These are phyloP conservation scores for Turritopsis rubra DNA, from an alignment of 30 jellyfish, hydroid and myxozoan genomes.

Conservation along the genomic window DNA sequence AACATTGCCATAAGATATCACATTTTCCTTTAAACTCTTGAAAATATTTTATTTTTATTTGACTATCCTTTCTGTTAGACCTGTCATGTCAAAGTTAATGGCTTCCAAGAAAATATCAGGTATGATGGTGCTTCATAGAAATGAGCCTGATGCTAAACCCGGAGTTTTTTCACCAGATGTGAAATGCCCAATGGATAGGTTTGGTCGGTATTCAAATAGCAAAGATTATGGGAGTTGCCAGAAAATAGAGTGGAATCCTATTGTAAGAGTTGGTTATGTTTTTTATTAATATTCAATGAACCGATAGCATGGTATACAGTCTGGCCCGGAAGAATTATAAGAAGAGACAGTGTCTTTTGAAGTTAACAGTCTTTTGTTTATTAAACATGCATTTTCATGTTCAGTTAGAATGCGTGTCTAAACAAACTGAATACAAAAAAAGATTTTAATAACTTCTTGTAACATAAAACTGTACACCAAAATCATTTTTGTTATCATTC, in stretches of 20 bases:
- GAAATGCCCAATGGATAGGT: constrained; percentile 69
- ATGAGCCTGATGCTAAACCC: not conserved
- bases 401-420: too few species aligned
- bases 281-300: not conserved
- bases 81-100: constrained; percentile 50
- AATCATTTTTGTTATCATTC: too few species aligned
- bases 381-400: too few species aligned
- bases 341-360: too few species aligned
- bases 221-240: constrained; percentile 65
- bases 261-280: constrained; percentile 36
- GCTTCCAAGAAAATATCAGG: constrained; percentile 84
- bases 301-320: too few species aligned
- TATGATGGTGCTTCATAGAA: constrained; percentile 48
- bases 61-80: constrained; percentile 30
- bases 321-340: too few species aligned
- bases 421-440: too few species aligned
- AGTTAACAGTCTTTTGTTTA: too few species aligned
- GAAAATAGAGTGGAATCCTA: constrained; percentile 80
- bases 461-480: too few species aligned
- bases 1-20: not conserved
- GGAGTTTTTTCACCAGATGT: constrained; percentile 91
- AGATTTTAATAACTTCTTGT: too few species aligned
- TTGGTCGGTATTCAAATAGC: constrained; percentile 53
- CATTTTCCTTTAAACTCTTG: too few species aligned
- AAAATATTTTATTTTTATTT: too few species aligned